These are phyloP conservation scores for Macaca mulatta DNA, from an alignment of 2,113 vertebrate species.

Conservation along the genomic window DNA sequence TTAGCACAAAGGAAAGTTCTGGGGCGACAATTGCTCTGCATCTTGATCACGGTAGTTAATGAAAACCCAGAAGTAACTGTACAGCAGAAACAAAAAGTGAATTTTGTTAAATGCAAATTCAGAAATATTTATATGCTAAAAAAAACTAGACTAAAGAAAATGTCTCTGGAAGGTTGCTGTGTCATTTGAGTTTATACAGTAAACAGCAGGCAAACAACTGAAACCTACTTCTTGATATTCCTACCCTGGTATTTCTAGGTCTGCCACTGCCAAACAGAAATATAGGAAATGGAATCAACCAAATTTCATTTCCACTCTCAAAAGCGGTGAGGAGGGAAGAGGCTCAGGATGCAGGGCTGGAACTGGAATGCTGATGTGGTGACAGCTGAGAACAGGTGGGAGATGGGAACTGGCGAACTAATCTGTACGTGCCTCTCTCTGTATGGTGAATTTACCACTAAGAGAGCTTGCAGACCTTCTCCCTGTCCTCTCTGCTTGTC, in stretches of 20 bases:
- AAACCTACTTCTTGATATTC: background rate
- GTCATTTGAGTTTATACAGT: background rate
- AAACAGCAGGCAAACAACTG: background rate
- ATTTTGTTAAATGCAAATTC: background rate
- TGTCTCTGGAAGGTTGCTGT: background rate
- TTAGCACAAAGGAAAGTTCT: background rate
- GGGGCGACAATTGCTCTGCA: background rate
- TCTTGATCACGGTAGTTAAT: background rate
- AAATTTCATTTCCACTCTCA: conserved; percentile 29
- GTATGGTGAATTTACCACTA: background rate
- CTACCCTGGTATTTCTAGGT: background rate
- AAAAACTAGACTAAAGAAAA: background rate
- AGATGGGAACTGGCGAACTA: background rate
- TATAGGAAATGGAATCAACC: background rate
- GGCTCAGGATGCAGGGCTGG: background rate
- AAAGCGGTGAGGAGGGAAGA: background rate
- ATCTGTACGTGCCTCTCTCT: background rate
- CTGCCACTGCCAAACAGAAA: background rate
- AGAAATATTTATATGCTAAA: background rate
- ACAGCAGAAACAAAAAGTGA: background rate
- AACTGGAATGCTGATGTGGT: background rate
- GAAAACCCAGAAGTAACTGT: background rate
- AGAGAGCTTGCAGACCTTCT: background rate
- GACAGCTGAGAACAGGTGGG: background rate
- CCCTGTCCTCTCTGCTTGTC: background rate